phyloP scores from a whole-genome alignment of 2,113 vertebrate genomes.

The Coptodon rendalli region DNA sequence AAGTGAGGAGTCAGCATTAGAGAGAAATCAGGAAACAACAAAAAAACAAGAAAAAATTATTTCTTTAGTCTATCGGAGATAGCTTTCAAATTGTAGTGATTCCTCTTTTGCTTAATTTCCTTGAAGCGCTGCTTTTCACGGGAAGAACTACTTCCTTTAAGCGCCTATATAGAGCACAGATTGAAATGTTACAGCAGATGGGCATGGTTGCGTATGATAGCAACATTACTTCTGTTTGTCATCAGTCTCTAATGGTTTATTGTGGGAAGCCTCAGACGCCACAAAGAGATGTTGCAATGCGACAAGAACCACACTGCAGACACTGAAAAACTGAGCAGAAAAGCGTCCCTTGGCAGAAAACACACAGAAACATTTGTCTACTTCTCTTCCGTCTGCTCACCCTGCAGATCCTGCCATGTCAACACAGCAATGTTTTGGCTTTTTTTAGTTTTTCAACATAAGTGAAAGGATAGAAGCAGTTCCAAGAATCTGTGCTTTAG shows the following conservation, averaged over 20 bases:
- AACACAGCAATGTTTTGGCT: accelerated
- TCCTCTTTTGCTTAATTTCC: slow-evolving; percentile 35
- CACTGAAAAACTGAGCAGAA: slow-evolving; percentile 28
- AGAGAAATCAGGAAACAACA: slow-evolving; percentile 21
- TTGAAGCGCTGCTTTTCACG: slow-evolving; percentile 13
- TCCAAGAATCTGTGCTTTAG: neutral
- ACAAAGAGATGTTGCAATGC: slow-evolving; percentile 63
- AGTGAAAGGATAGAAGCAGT: neutral
- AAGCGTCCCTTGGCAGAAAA: slow-evolving; percentile 28
- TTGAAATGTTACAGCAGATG: neutral
- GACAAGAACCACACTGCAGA: slow-evolving; percentile 57
- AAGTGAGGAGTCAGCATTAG: slow-evolving; percentile 53
- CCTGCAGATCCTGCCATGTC: neutral
- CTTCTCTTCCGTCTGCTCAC: neutral
- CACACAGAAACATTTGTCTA: neutral
- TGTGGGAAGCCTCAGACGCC: slow-evolving; percentile 62
- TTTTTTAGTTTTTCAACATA: neutral
- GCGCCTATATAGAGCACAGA: neutral
- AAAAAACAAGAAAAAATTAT: slow-evolving; percentile 2
- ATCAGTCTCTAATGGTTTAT: slow-evolving; percentile 38
- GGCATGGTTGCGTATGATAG: slow-evolving; percentile 1
- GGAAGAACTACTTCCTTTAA: slow-evolving; percentile 19
- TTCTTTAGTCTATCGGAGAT: neutral
- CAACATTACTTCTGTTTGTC: slow-evolving; percentile 41
- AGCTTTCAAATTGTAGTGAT: neutral